Conservation (phyloP, 2,888 invertebrate species). For the Selenia dentaria region DNA sequence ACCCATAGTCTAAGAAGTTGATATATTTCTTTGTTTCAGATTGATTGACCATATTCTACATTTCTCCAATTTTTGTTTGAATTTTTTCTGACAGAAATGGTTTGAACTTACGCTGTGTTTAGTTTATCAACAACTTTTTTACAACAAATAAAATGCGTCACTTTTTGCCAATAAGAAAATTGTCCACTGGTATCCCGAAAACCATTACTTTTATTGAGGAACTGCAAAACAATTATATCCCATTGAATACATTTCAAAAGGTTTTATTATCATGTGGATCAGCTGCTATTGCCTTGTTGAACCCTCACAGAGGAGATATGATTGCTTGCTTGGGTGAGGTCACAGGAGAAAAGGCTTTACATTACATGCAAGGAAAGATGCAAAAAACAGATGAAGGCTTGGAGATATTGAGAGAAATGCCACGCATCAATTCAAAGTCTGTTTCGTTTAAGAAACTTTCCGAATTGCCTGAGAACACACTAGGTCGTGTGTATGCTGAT, state of each 20-base stretch:
- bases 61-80: too few species aligned
- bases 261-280: slow-evolving; percentile 92
- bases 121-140: too few species aligned
- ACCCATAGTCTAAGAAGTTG: too few species aligned
- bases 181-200: slow-evolving; percentile 38
- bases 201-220: slow-evolving; percentile 84
- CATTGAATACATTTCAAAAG: slow-evolving; percentile 89
- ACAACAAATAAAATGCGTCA: too few species aligned
- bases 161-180: slow-evolving; percentile 39
- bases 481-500: slow-evolving; percentile 94
- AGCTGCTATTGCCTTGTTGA: slow-evolving; percentile 91
- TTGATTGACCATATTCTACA: too few species aligned
- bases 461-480: slow-evolving; percentile 89
- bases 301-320: slow-evolving; percentile 95
- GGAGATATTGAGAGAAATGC: slow-evolving; percentile 90
- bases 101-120: too few species aligned
- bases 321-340: slow-evolving; percentile 97
- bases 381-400: slow-evolving; percentile 89
- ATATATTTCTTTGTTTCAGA: too few species aligned
- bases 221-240: slow-evolving; percentile 86
- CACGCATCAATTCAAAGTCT: slow-evolving; percentile 93
- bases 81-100: too few species aligned
- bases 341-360: slow-evolving; percentile 90
- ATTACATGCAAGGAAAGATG: slow-evolving; percentile 91
- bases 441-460: slow-evolving; percentile 90